phyloP scores from a whole-genome alignment of 2,888 invertebrate genomes.

The Macaria liturata region DNA sequence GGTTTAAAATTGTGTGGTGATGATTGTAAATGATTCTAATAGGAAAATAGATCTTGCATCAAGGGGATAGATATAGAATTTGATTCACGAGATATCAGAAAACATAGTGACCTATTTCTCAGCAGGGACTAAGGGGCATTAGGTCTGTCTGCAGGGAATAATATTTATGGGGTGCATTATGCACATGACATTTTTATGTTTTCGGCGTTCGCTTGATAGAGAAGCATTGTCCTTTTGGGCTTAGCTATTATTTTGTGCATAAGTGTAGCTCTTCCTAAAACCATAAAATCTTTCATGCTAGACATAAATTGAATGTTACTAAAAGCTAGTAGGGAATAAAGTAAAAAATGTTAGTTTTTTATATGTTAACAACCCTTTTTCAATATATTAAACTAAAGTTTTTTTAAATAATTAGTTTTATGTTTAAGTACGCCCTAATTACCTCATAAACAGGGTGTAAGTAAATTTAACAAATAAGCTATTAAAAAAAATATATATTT shows the following conservation, averaged over 20 bases:
- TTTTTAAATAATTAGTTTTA: too few species aligned
- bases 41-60: constrained; percentile 25
- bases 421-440: too few species aligned
- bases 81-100: constrained; percentile 45
- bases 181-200: constrained; percentile 81
- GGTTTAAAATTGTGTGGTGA: constrained; percentile 11
- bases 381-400: too few species aligned
- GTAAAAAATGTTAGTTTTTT: too few species aligned
- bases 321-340: too few species aligned
- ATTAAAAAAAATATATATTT: too few species aligned
- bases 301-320: too few species aligned
- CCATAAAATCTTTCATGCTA: background rate
- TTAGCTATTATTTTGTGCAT: constrained; percentile 20
- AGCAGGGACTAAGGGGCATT: constrained; percentile 70
- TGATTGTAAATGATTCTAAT: constrained; percentile 1
- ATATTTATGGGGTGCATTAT: constrained; percentile 81
- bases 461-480: too few species aligned
- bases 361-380: too few species aligned
- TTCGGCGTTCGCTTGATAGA: constrained; percentile 71
- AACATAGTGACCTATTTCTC: constrained; percentile 80
- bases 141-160: constrained; percentile 70
- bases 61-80: constrained; percentile 42
- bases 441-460: too few species aligned
- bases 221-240: constrained; percentile 49
- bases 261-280: constrained; percentile 1